Evolutionary conservation across 2,113 vertebrate species (phyloP), one percentile per base, ranked within the genome.

Genomic region (Nannobrachium achirus): DNA sequence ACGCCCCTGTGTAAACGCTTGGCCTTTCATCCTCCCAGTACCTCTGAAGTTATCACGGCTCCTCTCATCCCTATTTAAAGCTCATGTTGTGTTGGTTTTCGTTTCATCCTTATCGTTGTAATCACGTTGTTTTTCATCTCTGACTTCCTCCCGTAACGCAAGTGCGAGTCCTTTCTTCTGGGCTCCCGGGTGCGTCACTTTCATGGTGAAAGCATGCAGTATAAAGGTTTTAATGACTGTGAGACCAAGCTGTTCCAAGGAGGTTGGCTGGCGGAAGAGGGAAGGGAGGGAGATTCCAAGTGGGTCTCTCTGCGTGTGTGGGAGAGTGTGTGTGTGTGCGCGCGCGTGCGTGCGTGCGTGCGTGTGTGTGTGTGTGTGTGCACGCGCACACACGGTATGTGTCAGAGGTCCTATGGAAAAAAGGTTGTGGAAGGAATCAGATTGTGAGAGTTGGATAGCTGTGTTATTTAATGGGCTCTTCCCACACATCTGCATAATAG

Each of bases 351-450:
- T 58, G 15, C 45, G 52, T 18, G 16, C 19, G 44, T 19, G 56
- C 15, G 38, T 73, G 25, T 46, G 13, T 57, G 39, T 39, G 41
- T 38, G 52, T 5, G 72, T 57, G 19, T 51, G 62, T n/a, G n/a
- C n/a, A n/a, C n/a, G n/a, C n/a, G n/a, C n/a, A n/a, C n/a, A n/a
- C n/a, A n/a, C n/a, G n/a, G n/a, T n/a, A n/a, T n/a, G n/a, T n/a
- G n/a, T n/a, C 52, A 62, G 15, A 25, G 49, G 58, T 70, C 50
- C 60, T 55, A 16, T 77, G 81, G 77, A 87, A 88, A 83, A n/a
- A 86, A 68, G 15, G 25, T 60, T 56, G 59, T 25, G 62, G 75
- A 70, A 45, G 42, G 53, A 59, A 39, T 63, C 45, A 49, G 13
- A 33, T 46, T 60, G 56, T 11, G 71, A 72, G 59, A 51, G 25